A percentile compares a stretch with the other conserved stretches of the same genome.
These are phyloP conservation scores for Volucella zonaria DNA, from an alignment of 2,888 invertebrate species.

Conservation along the genomic window DNA sequence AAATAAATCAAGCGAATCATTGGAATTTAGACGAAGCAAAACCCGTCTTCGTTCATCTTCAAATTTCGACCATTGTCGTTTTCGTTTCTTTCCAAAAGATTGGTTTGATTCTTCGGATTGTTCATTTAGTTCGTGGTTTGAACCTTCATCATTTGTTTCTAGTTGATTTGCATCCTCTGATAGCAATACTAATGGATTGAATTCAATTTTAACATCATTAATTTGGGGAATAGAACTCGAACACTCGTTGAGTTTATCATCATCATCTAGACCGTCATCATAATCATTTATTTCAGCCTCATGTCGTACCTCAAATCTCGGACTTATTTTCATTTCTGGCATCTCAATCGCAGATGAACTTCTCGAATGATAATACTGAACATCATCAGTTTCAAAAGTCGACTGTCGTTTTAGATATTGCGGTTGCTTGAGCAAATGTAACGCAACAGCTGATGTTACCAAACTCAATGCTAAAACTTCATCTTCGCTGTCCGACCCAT, in stretches of 20 bases:
- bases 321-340: neutral
- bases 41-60: conserved; percentile 63
- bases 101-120: conserved; percentile 31
- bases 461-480: conserved; percentile 61
- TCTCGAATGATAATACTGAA: neutral
- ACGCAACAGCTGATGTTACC: conserved; percentile 62
- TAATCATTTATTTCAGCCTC: neutral
- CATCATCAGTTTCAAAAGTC: neutral
- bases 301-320: neutral
- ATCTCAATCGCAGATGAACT: conserved; percentile 13
- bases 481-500: conserved; percentile 63
- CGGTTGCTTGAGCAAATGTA: conserved; percentile 54
- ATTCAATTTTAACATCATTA: conserved; percentile 58
- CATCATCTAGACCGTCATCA: neutral
- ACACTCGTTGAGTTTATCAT: conserved; percentile 32
- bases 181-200: neutral
- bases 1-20: conserved; percentile 49
- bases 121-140: neutral
- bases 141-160: neutral
- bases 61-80: conserved; percentile 56
- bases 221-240: conserved; percentile 1
- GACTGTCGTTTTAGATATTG: neutral
- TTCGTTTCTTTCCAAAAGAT: conserved; percentile 30
- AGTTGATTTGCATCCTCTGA: neutral
- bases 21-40: conserved; percentile 42